Conservation (phyloP, 2,888 invertebrate species). For the Yponomeuta cagnagella region DNA sequence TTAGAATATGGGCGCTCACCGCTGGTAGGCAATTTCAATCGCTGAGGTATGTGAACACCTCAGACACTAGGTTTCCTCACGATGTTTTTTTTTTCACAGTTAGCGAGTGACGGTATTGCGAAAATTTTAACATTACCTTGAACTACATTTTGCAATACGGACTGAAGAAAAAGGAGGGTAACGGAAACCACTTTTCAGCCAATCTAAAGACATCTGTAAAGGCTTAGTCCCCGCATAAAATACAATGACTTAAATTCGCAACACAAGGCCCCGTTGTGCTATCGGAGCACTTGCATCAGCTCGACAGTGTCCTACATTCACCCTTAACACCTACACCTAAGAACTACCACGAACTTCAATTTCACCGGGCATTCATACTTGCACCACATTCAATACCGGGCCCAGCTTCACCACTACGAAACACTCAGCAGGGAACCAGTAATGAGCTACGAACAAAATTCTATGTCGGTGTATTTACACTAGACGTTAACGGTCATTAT, state of each 20-base stretch:
- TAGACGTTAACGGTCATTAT: neutral
- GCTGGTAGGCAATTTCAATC: too few relatives aligned
- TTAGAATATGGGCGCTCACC: too few relatives aligned
- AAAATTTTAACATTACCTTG: too few relatives aligned
- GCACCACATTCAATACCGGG: conserved; percentile 3
- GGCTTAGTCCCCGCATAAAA: neutral
- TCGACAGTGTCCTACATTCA: conserved; percentile 30
- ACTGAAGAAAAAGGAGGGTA: neutral
- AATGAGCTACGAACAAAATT: conserved; percentile 3
- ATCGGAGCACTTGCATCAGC: conserved; percentile 32
- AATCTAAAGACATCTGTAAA: conserved; percentile 2
- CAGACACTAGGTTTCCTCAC: too few relatives aligned
- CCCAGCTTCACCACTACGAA: neutral
- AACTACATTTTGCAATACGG: too few relatives aligned
- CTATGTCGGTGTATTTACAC: neutral
- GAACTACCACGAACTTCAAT: neutral
- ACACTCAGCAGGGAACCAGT: neutral
- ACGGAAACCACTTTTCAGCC: neutral
- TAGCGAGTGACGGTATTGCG: too few relatives aligned
- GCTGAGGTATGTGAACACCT: too few relatives aligned
- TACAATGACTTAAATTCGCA: conserved; percentile 15
- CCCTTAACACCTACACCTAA: conserved; percentile 27
- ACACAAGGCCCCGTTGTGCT: conserved; percentile 36
- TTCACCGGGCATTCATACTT: neutral
- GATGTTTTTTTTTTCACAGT: too few relatives aligned